These are phyloP conservation scores for Zaprionus taronus DNA, from an alignment of 1,140 invertebrate species.

Conservation along the genomic window DNA sequence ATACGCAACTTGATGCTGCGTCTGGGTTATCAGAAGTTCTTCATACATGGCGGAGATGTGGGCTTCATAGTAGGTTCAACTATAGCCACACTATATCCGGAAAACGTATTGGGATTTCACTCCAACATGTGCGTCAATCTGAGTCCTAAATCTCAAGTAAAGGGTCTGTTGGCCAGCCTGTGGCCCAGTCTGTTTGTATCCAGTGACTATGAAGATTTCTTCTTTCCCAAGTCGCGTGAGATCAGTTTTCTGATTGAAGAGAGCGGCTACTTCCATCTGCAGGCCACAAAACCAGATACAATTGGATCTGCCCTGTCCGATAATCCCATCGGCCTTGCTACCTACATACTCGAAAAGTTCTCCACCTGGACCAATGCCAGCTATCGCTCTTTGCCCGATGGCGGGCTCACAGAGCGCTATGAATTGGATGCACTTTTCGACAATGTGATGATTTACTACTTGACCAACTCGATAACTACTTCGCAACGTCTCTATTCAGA, in stretches of 20 bases:
- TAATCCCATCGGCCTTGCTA: conserved; percentile 91
- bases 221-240: conserved; percentile 87
- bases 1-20: conserved; percentile 93
- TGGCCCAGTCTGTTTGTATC: conserved; percentile 87
- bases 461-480: conserved; percentile 90
- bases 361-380: conserved; percentile 89
- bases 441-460: conserved; percentile 95
- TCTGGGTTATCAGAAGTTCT: conserved; percentile 91
- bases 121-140: conserved; percentile 86
- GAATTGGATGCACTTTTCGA: conserved; percentile 92
- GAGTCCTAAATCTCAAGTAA: conserved; percentile 56
- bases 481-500: conserved; percentile 92
- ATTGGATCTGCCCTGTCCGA: conserved; percentile 88
- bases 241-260: conserved; percentile 87
- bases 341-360: conserved; percentile 95
- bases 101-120: conserved; percentile 88
- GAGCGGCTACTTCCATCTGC: conserved; percentile 92
- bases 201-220: conserved; percentile 85
- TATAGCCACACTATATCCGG: conserved; percentile 90
- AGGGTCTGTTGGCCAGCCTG: conserved; percentile 84
- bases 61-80: conserved; percentile 87
- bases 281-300: conserved; percentile 96
- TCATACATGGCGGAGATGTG: conserved; percentile 94
- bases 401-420: conserved; percentile 88
- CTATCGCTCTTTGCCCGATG: conserved; percentile 87